These are phyloP conservation scores for Coregonus sp. DNA, from an alignment of 2,797 vertebrate genomes.

Conservation along the genomic window DNA sequence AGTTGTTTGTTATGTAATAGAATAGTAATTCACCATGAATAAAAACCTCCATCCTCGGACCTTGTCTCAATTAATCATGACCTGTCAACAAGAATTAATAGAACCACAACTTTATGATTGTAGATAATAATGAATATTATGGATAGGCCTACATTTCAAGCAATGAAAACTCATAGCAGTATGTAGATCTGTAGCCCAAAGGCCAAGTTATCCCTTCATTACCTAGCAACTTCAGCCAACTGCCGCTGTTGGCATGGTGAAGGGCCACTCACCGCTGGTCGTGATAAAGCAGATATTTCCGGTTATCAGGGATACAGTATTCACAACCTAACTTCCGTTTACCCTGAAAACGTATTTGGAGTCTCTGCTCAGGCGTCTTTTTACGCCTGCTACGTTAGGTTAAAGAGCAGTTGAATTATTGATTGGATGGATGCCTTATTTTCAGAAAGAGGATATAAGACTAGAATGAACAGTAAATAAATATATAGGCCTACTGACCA, in stretches of 20 bases:
- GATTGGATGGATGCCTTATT: constrained; percentile 2
- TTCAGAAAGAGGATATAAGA: not conserved
- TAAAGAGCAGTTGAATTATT: not conserved
- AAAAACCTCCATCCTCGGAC: not conserved
- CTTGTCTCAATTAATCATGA: not conserved
- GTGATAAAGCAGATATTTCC: too few species aligned
- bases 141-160: not conserved
- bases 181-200: not conserved
- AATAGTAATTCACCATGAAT: not conserved
- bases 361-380: too few species aligned
- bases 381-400: too few species aligned
- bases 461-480: not conserved
- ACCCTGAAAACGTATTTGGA: constrained; percentile 14
- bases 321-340: too few species aligned
- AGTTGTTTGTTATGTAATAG: not conserved
- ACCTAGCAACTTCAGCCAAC: constrained; percentile 25
- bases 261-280: not conserved
- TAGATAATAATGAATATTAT: not conserved
- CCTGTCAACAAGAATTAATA: not conserved
- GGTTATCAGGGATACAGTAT: too few species aligned
- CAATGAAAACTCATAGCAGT: too few species aligned
- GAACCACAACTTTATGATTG: not conserved
- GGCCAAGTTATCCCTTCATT: constrained; percentile 1
- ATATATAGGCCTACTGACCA: not conserved
- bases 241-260: constrained; percentile 25